phyloP scores from a whole-genome alignment of 2,797 vertebrate genomes.

The Setipinna tenuifilis region DNA sequence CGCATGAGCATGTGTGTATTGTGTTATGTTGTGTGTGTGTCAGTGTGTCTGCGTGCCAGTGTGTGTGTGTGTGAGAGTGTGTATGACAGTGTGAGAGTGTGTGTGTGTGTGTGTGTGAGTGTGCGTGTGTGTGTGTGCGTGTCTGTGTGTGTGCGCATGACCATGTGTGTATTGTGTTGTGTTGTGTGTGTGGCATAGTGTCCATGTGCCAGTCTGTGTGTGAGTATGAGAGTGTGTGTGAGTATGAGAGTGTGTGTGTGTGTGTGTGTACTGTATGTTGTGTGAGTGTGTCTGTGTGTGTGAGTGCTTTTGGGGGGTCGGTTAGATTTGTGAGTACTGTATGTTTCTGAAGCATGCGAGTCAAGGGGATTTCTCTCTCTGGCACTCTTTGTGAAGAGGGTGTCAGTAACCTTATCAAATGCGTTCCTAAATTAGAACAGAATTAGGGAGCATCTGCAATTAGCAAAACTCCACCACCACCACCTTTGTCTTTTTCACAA shows the following conservation, averaged over 20 bases:
- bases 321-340: not conserved
- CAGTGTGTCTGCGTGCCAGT: not conserved
- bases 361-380: not conserved
- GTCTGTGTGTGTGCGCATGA: not conserved
- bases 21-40: not conserved
- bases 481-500: constrained; percentile 57
- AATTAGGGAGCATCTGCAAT: constrained; percentile 58
- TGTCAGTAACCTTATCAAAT: constrained; percentile 61
- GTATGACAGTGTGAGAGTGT: not conserved
- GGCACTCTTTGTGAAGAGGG: constrained; percentile 41
- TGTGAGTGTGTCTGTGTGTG: not conserved
- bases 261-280: not conserved
- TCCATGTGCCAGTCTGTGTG: not conserved
- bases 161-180: not conserved
- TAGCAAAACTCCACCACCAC: constrained; percentile 57
- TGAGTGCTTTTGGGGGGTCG: not conserved
- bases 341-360: not conserved
- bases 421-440: constrained; percentile 54
- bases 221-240: not conserved
- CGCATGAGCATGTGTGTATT: constrained; percentile 8
- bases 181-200: not conserved
- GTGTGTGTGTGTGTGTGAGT: not conserved
- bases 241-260: not conserved
- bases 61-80: not conserved
- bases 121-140: not conserved